phyloP scores from a whole-genome alignment of 2,113 vertebrate species.

The Ciconia stormi region DNA sequence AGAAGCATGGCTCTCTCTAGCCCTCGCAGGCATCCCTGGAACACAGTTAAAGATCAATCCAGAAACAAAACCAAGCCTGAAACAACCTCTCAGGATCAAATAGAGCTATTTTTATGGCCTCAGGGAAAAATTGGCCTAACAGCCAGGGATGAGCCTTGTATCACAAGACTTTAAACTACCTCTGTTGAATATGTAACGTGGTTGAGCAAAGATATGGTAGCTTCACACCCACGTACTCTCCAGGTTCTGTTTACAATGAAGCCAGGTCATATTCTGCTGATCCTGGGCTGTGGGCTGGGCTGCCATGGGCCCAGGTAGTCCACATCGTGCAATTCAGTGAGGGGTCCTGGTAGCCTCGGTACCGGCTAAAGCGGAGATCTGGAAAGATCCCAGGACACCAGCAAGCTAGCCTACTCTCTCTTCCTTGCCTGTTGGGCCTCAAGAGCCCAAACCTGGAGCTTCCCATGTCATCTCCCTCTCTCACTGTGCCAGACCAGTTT shows the following conservation, averaged over 20 bases:
- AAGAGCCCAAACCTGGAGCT: accelerated
- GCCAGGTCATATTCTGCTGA: neutral
- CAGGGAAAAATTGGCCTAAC: neutral
- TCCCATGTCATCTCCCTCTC: neutral
- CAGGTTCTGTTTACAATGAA: neutral
- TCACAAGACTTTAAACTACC: neutral
- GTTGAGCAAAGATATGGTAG: neutral
- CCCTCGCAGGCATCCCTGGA: accelerated
- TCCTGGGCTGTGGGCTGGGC: neutral
- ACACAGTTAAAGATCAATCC: neutral
- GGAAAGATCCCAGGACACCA: neutral
- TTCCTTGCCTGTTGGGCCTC: neutral
- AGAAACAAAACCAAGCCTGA: neutral
- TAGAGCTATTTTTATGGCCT: neutral
- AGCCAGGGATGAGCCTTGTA: neutral
- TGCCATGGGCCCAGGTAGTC: accelerated
- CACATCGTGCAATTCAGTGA: accelerated
- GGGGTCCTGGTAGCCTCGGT: neutral
- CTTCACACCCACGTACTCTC: neutral
- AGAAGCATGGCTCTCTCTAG: neutral
- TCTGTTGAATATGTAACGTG: neutral
- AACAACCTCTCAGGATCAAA: neutral
- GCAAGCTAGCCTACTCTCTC: neutral
- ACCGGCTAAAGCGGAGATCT: neutral
- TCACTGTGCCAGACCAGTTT: neutral